Conservation (phyloP, 2,113 vertebrate species). For the Pteropus alecto region DNA sequence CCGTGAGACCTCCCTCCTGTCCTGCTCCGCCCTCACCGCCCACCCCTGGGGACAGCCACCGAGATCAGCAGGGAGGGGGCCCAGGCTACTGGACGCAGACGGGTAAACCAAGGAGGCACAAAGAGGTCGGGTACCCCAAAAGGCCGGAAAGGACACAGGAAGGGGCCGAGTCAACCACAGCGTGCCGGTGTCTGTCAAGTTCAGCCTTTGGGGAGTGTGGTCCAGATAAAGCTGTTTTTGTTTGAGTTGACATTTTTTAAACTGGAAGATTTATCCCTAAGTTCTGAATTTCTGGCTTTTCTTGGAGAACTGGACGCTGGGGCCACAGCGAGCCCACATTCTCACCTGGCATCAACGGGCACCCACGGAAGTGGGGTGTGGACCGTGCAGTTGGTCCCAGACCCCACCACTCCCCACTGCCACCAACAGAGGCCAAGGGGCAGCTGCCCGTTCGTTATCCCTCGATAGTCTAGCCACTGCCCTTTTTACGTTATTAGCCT, state of each 20-base stretch:
- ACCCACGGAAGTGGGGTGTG: rapidly evolving
- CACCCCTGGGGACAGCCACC: background rate
- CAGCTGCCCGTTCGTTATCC: rapidly evolving
- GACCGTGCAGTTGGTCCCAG: background rate
- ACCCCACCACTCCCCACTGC: background rate
- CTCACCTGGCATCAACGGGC: rapidly evolving
- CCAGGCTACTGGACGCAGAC: rapidly evolving
- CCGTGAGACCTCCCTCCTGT: rapidly evolving
- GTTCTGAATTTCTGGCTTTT: background rate
- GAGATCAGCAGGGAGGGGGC: background rate
- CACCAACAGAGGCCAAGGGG: rapidly evolving
- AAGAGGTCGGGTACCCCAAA: no score
- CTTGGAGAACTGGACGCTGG: background rate
- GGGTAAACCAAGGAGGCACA: background rate
- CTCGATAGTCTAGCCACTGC: rapidly evolving
- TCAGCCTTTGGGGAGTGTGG: background rate
- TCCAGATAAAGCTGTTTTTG: rapidly evolving
- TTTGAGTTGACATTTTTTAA: background rate
- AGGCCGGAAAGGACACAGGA: background rate
- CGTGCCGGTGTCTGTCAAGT: rapidly evolving
- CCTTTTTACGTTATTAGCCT: rapidly evolving
- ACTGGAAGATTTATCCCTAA: background rate
- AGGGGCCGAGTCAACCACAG: rapidly evolving
- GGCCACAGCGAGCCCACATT: rapidly evolving
- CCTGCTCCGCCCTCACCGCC: background rate